These are phyloP conservation scores for Datnioides undecimradiatus DNA, from an alignment of 2,113 vertebrate genomes.

Conservation along the genomic window DNA sequence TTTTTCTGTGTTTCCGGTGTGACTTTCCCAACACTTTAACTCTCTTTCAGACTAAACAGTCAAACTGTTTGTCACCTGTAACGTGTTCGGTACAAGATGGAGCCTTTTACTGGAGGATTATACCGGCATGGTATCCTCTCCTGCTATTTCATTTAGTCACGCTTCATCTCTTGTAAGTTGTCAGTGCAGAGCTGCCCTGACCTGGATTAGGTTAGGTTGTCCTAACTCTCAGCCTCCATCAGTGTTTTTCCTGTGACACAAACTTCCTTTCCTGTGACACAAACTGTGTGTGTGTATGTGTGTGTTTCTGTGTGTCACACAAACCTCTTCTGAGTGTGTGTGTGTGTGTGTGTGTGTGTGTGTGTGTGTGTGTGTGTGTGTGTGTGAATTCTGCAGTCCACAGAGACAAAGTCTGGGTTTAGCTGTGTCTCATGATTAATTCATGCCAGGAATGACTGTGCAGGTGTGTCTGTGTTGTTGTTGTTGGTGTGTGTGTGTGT, in stretches of 20 bases:
- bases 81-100: too few relatives aligned
- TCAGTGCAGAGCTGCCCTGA: not conserved
- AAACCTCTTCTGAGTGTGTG: not conserved
- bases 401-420: constrained; percentile 36
- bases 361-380: not conserved
- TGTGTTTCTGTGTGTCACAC: not conserved
- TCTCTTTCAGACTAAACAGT: not conserved
- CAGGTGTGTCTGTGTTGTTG: constrained; percentile 14
- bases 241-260: constrained; percentile 1
- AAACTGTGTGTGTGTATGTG: not conserved
- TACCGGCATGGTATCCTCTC: not conserved
- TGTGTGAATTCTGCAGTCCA: constrained; percentile 21
- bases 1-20: not conserved
- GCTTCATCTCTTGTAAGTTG: not conserved
- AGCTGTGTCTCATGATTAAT: constrained; percentile 65
- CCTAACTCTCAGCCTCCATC: not conserved
- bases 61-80: not conserved
- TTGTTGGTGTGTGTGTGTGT: constrained; percentile 3
- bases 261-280: not conserved
- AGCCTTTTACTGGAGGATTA: not conserved
- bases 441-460: constrained; percentile 47
- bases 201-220: constrained; percentile 1
- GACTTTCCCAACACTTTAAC: not conserved
- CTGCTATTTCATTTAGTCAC: not conserved
- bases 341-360: not conserved